Evolutionary conservation across 1,140 invertebrate species (phyloP).

Genomic region (Hylaeus anthracinus): DNA sequence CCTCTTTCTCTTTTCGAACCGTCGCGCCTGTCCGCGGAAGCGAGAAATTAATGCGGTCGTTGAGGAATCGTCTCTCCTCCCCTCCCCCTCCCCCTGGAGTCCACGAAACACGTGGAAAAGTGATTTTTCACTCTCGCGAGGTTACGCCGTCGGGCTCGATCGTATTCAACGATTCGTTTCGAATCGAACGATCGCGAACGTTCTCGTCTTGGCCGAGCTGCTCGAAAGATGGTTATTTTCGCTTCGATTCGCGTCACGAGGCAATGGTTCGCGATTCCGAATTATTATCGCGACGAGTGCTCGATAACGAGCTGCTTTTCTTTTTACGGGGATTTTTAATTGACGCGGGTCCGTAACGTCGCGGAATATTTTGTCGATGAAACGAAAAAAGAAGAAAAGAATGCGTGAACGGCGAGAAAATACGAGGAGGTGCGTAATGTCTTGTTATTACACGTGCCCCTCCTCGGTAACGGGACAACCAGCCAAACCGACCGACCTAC

Average conservation of each 20-base stretch:
- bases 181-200: no score
- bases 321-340: not conserved
- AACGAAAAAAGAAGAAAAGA: slow-evolving; percentile 8
- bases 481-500: slow-evolving; percentile 70
- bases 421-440: slow-evolving; percentile 61
- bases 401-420: slow-evolving; percentile 29
- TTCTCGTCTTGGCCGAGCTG: no score
- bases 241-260: no score
- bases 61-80: slow-evolving; percentile 46
- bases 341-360: not conserved
- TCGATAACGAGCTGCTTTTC: no score
- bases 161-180: no score
- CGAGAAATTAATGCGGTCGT: slow-evolving; percentile 63
- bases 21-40: slow-evolving; percentile 50
- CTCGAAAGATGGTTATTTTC: no score
- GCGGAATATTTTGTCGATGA: not conserved
- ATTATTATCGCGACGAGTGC: no score
- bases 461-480: slow-evolving; percentile 70
- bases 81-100: not conserved
- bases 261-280: no score
- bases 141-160: no score
- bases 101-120: slow-evolving; percentile 50
- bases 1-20: slow-evolving; percentile 62
- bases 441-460: slow-evolving; percentile 72
- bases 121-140: slow-evolving; percentile 54